Percentiles rank a stretch among this genome's conserved stretches.
Conservation (phyloP, 2,888 invertebrate genomes). For the Protula sp. region DNA sequence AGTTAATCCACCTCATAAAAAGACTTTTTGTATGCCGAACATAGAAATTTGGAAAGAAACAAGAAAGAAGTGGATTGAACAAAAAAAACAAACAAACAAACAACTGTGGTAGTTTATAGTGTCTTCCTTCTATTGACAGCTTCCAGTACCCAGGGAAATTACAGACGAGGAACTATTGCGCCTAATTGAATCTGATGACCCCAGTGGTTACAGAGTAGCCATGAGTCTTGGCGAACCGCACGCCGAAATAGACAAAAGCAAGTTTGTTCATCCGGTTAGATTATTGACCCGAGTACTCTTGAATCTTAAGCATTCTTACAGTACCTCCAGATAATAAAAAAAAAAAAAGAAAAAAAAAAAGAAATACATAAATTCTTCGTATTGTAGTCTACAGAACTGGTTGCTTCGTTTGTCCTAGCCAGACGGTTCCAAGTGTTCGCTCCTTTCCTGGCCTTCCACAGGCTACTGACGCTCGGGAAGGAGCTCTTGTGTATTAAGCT, state of each 20-base stretch:
- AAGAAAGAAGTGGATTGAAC: too few species aligned
- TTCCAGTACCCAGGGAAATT: conserved; percentile 50
- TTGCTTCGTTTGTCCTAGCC: too few species aligned
- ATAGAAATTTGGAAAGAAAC: too few species aligned
- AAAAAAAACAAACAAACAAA: neutral
- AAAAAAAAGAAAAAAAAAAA: neutral
- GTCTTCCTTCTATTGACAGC: conserved; percentile 15
- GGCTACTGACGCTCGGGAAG: too few species aligned
- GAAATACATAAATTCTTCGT: neutral
- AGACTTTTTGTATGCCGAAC: too few species aligned
- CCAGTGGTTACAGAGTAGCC: conserved; percentile 72
- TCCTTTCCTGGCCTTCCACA: too few species aligned
- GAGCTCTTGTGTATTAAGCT: too few species aligned
- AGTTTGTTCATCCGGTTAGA: conserved; percentile 12
- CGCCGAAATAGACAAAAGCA: conserved; percentile 70
- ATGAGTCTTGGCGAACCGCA: conserved; percentile 85
- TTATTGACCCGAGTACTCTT: neutral
- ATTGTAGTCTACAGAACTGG: too few species aligned
- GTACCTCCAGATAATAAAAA: neutral
- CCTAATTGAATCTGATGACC: conserved; percentile 64
- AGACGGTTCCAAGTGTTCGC: too few species aligned
- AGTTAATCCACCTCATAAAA: too few species aligned
- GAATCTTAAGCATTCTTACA: neutral
- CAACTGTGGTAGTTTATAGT: neutral
- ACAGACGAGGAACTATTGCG: conserved; percentile 62